Percentiles rank a stretch among this genome's conserved stretches.
These are phyloP conservation scores for Ceratosolen fusciceps DNA, from an alignment of 1,140 invertebrate species.

Conservation along the genomic window DNA sequence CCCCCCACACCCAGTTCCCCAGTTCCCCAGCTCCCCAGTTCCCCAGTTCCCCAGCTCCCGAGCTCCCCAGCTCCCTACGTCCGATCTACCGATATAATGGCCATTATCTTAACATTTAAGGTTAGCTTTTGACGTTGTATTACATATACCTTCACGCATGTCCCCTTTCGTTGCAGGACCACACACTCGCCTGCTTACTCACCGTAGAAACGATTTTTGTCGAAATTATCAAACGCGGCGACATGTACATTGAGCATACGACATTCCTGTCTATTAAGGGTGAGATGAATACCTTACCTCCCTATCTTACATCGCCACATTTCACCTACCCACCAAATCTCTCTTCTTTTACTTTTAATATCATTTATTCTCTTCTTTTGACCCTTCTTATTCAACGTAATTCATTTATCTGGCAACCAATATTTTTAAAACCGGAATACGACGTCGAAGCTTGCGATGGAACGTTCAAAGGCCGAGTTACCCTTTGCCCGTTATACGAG, in stretches of 20 bases:
- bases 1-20: not conserved
- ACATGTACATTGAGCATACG: conserved; percentile 72
- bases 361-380: no score
- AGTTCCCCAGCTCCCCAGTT: not conserved
- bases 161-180: conserved; percentile 61
- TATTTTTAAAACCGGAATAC: no score
- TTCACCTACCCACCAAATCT: no score
- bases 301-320: no score
- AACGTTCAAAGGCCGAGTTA: no score
- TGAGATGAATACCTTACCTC: no score
- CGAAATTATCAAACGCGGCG: conserved; percentile 76
- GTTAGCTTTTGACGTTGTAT: conserved; percentile 52
- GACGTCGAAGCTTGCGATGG: no score
- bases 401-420: no score
- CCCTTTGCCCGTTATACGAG: no score
- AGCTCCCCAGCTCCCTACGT: not conserved
- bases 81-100: no score
- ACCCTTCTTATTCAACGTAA: no score
- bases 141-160: conserved; percentile 8
- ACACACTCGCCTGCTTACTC: conserved; percentile 72
- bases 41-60: not conserved
- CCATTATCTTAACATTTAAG: conserved; percentile 46
- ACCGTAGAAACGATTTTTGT: conserved; percentile 80
- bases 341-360: no score
- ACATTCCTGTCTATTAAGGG: conserved; percentile 62